A percentile compares a stretch with the other conserved stretches of the same genome.
Evolutionary conservation across 2,113 vertebrate species (phyloP).

Genomic region (Thermophis baileyi): DNA sequence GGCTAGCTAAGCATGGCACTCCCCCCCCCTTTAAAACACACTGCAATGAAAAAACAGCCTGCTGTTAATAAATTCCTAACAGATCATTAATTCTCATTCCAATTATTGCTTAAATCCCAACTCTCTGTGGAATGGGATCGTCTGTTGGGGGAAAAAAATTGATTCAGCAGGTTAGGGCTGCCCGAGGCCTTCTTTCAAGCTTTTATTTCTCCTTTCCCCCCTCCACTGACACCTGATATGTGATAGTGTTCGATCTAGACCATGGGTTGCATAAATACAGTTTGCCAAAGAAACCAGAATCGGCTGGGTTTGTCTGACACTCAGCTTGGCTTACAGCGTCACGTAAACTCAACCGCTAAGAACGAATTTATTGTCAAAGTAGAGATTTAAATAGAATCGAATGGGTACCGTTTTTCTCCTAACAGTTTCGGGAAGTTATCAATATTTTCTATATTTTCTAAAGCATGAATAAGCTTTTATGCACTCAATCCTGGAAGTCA

Average conservation of each 20-base stretch:
- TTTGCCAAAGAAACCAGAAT: not conserved
- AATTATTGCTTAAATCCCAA: conserved; percentile 19
- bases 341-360: not conserved
- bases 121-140: not conserved
- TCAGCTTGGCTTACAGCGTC: not conserved
- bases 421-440: not conserved
- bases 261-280: not conserved
- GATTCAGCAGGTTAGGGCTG: not conserved
- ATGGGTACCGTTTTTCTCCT: not conserved
- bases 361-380: not conserved
- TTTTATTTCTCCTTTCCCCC: not conserved
- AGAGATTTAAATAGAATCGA: not conserved
- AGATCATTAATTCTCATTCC: conserved; percentile 35
- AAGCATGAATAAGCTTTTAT: not conserved
- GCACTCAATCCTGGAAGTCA: not conserved
- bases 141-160: not conserved
- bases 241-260: not conserved
- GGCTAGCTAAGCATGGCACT: conserved; percentile 23
- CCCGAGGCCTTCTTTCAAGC: not conserved
- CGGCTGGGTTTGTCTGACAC: not conserved
- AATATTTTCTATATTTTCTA: not conserved
- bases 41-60: not conserved
- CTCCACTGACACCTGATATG: not conserved
- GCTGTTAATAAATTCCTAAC: conserved; percentile 9
- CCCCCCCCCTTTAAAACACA: not conserved